These are phyloP conservation scores for Eudyptes chrysolophus DNA, from an alignment of 2,113 vertebrate genomes.

Conservation along the genomic window DNA sequence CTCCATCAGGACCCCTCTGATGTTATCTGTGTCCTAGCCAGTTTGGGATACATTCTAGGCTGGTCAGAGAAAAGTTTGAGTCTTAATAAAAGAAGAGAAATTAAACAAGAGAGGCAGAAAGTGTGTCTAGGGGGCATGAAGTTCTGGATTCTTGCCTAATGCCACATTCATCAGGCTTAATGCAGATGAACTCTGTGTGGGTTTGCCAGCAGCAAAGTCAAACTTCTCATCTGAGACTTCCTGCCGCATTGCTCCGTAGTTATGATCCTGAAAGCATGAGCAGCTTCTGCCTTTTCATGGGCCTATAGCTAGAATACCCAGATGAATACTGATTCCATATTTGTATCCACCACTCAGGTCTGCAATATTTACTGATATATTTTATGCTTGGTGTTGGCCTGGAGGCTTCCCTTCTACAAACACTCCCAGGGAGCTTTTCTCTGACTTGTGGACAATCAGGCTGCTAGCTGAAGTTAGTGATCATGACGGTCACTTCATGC, in stretches of 20 bases:
- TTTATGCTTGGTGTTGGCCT: background rate
- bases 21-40: background rate
- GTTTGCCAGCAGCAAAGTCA: background rate
- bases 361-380: background rate
- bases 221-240: background rate
- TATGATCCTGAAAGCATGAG: background rate
- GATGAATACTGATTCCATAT: background rate
- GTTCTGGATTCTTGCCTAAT: conserved; percentile 31
- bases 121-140: background rate
- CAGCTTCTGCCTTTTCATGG: background rate
- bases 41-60: background rate
- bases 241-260: background rate
- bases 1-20: background rate
- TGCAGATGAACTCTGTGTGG: background rate
- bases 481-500: background rate
- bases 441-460: background rate
- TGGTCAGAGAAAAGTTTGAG: background rate
- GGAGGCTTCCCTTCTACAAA: background rate
- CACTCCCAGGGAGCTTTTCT: background rate
- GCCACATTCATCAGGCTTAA: background rate
- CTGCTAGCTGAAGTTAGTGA: background rate
- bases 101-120: background rate
- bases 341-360: background rate
- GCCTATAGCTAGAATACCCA: background rate
- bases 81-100: background rate